These are phyloP conservation scores for Serranus cabrilla DNA, from an alignment of 2,797 vertebrate species.

Conservation along the genomic window DNA sequence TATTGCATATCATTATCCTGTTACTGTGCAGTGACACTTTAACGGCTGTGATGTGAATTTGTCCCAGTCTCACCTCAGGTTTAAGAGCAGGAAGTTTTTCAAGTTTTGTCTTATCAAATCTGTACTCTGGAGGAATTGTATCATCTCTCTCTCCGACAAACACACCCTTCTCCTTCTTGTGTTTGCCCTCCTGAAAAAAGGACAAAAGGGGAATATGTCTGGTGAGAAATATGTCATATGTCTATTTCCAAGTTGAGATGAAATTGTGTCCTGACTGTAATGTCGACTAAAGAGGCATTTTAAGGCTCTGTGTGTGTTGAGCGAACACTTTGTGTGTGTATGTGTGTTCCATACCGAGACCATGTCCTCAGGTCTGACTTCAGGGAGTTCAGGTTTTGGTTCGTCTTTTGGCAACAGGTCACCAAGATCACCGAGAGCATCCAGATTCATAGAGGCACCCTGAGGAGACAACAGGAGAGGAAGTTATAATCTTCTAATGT, in stretches of 20 bases:
- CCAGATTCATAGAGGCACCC: conserved; percentile 66
- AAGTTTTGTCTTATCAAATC: conserved; percentile 70
- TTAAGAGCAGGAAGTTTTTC: conserved; percentile 74
- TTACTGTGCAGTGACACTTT: neutral
- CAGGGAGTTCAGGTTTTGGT: conserved; percentile 72
- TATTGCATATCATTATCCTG: too few relatives aligned
- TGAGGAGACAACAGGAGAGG: conserved; percentile 33
- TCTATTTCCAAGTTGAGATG: too few relatives aligned
- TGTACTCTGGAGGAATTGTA: conserved; percentile 76
- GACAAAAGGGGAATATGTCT: too few relatives aligned
- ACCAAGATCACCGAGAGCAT: conserved; percentile 76
- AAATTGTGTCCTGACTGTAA: too few relatives aligned
- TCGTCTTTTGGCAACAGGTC: conserved; percentile 65
- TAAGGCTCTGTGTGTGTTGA: too few relatives aligned
- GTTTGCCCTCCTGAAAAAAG: conserved; percentile 68
- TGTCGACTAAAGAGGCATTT: too few relatives aligned
- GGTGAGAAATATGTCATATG: too few relatives aligned
- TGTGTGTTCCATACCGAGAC: conserved; percentile 69
- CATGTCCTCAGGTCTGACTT: conserved; percentile 80
- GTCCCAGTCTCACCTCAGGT: conserved; percentile 74
- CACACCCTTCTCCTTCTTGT: conserved; percentile 72
- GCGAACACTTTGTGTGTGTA: neutral
- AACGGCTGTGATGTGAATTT: neutral
- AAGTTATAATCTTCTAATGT: neutral
- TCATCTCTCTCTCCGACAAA: conserved; percentile 82